Evolutionary conservation across 1,140 invertebrate species (phyloP), one percentile per base, ranked within the genome.

Genomic region (Procambarus virginalis): DNA sequence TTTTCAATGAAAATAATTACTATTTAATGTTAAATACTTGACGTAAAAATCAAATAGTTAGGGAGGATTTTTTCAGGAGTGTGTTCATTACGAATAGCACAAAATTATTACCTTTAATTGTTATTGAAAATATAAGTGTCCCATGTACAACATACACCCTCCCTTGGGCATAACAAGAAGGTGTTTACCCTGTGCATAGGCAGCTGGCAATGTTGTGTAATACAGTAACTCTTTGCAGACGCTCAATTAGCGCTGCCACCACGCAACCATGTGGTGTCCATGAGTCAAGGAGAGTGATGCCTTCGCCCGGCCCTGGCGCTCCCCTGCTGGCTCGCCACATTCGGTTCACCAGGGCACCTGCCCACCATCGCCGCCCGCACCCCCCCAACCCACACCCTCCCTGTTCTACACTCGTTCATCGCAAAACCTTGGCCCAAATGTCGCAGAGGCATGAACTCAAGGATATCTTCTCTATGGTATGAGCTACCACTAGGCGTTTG

Each of bases 381-480:
- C 90, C 92, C 93, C 92, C 93, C 84, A 78, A 81, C 93, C 90
- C 93, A 93, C 90, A 96, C 93, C 96, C 97, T 92, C 98, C 98
- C 78, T 99, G 98, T 95, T 99, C 98, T 84, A 99, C 98, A 87
- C 96, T 99, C 76, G n/a, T 99, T 99, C 95, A 98, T 99, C 92
- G 98, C 98, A 93, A 99, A 99, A n/a, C 94, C 95, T 99, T 92
- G 98, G 98, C 76, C 97, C 97, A 94, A 98, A 98, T 93, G 97
- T 98, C 92, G 98, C 97, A 84, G 98, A 99, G 94, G n/a, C 98
- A 99, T 93, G 98, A 99, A 94, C 96, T 99, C 90, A 99, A 99
- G 95, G 98, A 99, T 94, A 97, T 99, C 93, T 99, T 99, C 95
- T 97, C 96, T 96, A 98, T n/a, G 97, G 98, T 99, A 95, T 95